Evolutionary conservation across 2,888 invertebrate species (phyloP).

Genomic region (Petrolisthes cinctipes): DNA sequence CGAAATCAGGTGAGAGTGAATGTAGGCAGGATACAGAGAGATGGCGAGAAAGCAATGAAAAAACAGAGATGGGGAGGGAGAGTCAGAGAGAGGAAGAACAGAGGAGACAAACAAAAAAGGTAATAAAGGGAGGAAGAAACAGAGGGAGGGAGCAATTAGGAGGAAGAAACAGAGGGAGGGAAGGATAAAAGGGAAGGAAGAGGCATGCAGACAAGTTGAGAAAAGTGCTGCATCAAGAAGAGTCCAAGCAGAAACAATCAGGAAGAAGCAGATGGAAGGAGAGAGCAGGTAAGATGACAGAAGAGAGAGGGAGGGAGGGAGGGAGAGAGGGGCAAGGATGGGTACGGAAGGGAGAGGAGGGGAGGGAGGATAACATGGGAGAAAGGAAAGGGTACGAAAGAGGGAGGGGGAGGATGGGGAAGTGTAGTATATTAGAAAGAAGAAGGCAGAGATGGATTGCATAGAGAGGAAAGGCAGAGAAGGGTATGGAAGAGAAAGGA

Average conservation of each 20-base stretch:
- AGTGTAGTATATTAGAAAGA: background rate
- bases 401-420: background rate
- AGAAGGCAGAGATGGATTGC: background rate
- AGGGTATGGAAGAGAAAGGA: background rate
- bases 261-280: background rate
- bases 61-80: background rate
- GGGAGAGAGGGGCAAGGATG: background rate
- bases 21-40: background rate
- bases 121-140: background rate
- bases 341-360: background rate
- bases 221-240: too few species aligned
- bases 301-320: background rate
- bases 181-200: background rate
- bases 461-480: background rate
- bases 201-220: background rate
- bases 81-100: background rate
- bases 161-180: conserved; percentile 19
- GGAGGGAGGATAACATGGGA: background rate
- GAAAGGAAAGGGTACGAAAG: background rate
- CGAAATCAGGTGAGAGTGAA: too few species aligned
- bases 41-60: background rate
- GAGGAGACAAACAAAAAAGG: conserved; percentile 4
- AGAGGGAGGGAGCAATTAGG: conserved; percentile 13
- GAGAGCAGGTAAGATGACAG: background rate
- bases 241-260: background rate